Evolutionary conservation across 2,888 invertebrate genomes (phyloP), one percentile per base, ranked within the genome.

Genomic region (Neria commutata): DNA sequence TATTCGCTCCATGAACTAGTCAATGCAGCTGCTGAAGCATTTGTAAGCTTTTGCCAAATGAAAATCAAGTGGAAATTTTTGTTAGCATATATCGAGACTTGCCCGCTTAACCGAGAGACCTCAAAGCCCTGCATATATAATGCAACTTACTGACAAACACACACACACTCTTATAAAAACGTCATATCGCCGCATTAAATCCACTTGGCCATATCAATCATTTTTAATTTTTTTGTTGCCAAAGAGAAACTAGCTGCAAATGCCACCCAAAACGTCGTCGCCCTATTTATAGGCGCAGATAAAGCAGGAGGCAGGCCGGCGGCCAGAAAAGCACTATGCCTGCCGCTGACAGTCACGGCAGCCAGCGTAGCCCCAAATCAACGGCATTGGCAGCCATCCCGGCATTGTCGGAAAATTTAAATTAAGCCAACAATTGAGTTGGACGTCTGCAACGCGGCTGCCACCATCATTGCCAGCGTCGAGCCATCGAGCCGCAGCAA

Each of bases 151-250:
- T 11, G 11, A 8, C 29, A 11, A 11, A 29, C 5, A 8, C 29
- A 29, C 29, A 29, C 29, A 29, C 29, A 29, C 5, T 29, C 5
- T 29, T 37, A n/a, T 5, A 10, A n/a, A n/a, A n/a, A n/a, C 21
- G 21, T 19, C 5, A 19, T 2, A 42, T 42, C 14, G 42, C 42
- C 3, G 17, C 42, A 14, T 42, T 42, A 42, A 42, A 19, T 19
- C 21, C 42, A 42, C 42, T 42, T 42, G 17, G 14, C 42, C 42
- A 42, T 42, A 42, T 42, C 42, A 42, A 42, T 42, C 42, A 42
- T 42, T 42, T 19, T 42, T 37, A 14, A 14, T 37, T 37, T 37
- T 14, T 4, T n/a, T 8, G 19, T 21, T 42, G 17, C 37, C 14
- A 37, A 37, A 11, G n/a, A 3, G 17, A 17, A 4, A 42, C 8